A percentile compares a stretch with the other conserved stretches of the same genome.
Conservation (phyloP, 35 echinoderm and acorn worm species). For the Lytechinus variegatus region DNA sequence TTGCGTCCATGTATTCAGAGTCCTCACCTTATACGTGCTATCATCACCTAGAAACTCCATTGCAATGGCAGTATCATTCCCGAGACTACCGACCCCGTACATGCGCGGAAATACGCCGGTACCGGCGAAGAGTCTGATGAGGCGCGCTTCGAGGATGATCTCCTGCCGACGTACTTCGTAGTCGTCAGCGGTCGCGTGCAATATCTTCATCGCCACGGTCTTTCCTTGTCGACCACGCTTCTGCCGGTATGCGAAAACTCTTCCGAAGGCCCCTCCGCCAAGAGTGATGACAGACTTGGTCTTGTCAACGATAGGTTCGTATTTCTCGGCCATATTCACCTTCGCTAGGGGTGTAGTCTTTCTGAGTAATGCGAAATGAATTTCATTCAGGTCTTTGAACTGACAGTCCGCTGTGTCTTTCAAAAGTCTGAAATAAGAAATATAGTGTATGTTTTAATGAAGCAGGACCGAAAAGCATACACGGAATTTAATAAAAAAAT, state of each 20-base stretch:
- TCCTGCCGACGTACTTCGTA: background rate
- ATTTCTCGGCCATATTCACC: background rate
- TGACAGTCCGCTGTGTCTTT: constrained; percentile 5
- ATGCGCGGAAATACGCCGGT: background rate
- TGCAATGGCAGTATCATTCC: background rate
- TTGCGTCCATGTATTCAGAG: background rate
- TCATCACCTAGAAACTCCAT: constrained; percentile 42
- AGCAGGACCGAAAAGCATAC: no score
- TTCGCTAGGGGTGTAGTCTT: background rate
- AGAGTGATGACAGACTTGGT: constrained; percentile 22
- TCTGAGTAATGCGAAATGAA: constrained; percentile 15
- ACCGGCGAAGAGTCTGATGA: background rate
- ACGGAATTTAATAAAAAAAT: background rate
- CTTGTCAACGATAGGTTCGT: background rate
- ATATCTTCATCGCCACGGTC: constrained; percentile 22
- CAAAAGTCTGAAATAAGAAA: background rate
- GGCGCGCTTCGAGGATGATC: constrained; percentile 9
- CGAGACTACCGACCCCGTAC: constrained; percentile 22
- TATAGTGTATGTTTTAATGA: no score
- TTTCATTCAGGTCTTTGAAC: constrained; percentile 13
- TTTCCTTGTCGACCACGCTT: background rate
- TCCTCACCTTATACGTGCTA: background rate
- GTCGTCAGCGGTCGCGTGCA: background rate
- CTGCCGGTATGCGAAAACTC: constrained; percentile 13
- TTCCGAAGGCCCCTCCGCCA: background rate